Percentiles rank a stretch among this genome's conserved stretches.
These are phyloP conservation scores for Peromyscus californicus DNA, from an alignment of 2,113 vertebrate genomes.

Conservation along the genomic window DNA sequence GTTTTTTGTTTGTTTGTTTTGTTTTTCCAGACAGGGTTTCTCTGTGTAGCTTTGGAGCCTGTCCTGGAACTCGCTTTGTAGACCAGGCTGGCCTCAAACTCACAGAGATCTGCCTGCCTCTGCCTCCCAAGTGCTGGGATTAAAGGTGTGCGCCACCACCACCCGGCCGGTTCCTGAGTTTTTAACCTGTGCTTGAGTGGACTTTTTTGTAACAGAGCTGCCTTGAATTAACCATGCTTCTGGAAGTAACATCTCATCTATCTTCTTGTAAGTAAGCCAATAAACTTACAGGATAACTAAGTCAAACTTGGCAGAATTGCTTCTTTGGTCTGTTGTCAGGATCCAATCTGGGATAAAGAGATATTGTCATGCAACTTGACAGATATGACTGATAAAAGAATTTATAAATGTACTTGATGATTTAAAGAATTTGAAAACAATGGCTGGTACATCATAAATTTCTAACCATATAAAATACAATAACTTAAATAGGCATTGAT, in stretches of 20 bases:
- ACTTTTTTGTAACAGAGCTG: background rate
- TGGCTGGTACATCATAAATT: background rate
- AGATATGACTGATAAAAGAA: background rate
- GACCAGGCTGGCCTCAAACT: no score
- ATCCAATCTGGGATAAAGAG: background rate
- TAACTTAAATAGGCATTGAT: background rate
- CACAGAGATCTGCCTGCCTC: no score
- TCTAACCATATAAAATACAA: constrained; percentile 42
- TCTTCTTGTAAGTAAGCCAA: background rate
- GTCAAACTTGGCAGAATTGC: background rate
- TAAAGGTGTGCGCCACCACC: no score
- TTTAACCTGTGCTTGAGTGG: background rate
- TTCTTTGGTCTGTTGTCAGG: background rate
- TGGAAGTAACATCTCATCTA: no score
- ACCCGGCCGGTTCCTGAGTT: no score
- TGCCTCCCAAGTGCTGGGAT: no score
- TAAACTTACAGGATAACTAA: background rate
- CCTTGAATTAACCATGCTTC: background rate
- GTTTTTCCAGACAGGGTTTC: no score
- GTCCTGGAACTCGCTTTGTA: no score
- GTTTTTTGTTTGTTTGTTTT: no score
- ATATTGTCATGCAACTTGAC: background rate
- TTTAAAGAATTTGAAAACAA: constrained; percentile 54
- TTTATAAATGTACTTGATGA: constrained; percentile 49
- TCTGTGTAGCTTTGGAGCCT: no score